Percentiles rank a stretch among this genome's conserved stretches.
Conservation (phyloP, 2,888 invertebrate genomes). For the Malthinus flaveolus region DNA sequence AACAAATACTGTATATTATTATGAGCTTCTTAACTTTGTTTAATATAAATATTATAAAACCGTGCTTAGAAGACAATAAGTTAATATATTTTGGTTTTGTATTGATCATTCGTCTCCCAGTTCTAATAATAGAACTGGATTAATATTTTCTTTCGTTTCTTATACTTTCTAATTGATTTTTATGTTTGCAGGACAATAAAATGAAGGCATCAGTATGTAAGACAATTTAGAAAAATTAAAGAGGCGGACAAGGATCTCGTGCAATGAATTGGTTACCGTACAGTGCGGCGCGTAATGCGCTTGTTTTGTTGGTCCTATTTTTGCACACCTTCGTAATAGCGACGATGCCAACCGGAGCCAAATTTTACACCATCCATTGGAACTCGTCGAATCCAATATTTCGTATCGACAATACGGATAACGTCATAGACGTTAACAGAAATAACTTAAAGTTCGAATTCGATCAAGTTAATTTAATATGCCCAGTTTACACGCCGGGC, state of each 20-base stretch:
- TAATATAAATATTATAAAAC: too few relatives aligned
- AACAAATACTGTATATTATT: too few relatives aligned
- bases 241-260: slow-evolving; percentile 19
- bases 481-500: slow-evolving; percentile 87
- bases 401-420: slow-evolving; percentile 96
- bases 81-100: too few relatives aligned
- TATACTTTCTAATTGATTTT: neutral
- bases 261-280: slow-evolving; percentile 40
- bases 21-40: too few relatives aligned
- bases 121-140: neutral
- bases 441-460: slow-evolving; percentile 89
- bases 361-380: slow-evolving; percentile 55
- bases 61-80: too few relatives aligned
- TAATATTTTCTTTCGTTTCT: neutral
- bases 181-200: slow-evolving; percentile 15
- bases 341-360: slow-evolving; percentile 52
- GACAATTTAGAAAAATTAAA: slow-evolving; percentile 10
- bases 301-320: slow-evolving; percentile 44
- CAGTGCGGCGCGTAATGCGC: slow-evolving; percentile 41
- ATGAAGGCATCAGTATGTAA: slow-evolving; percentile 24
- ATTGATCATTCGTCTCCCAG: too few relatives aligned
- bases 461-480: slow-evolving; percentile 94
- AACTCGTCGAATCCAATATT: slow-evolving; percentile 62
- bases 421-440: slow-evolving; percentile 94
- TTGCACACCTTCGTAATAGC: slow-evolving; percentile 48